Evolutionary conservation across 2,113 vertebrate species (phyloP).

Genomic region (Ciconia stormi): DNA sequence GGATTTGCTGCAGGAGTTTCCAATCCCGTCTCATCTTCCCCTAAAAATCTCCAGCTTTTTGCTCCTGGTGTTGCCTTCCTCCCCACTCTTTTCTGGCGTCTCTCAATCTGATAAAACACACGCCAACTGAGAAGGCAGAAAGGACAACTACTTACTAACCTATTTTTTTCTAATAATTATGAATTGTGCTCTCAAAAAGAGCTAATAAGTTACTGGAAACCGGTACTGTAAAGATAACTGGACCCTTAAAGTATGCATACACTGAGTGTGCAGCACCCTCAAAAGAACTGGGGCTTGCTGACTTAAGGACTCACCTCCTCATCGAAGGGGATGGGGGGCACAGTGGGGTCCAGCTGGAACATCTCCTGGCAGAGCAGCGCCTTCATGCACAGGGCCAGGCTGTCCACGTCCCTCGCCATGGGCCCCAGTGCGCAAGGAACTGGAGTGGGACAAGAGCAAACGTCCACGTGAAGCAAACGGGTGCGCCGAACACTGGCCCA

Average conservation of each 20-base stretch:
- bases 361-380: constrained; percentile 87
- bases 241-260: background rate
- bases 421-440: constrained; percentile 77
- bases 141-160: background rate
- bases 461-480: accelerated
- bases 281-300: background rate
- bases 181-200: background rate
- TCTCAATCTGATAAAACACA: background rate
- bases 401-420: constrained; percentile 86
- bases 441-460: constrained; percentile 8
- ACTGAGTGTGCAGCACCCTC: background rate
- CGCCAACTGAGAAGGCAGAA: background rate
- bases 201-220: background rate
- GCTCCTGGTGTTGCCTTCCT: background rate
- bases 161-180: background rate
- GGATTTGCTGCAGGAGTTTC: background rate
- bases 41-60: background rate
- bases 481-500: background rate
- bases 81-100: background rate
- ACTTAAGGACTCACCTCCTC: constrained; percentile 68
- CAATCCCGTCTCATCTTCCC: background rate
- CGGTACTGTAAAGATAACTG: background rate
- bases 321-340: constrained; percentile 88
- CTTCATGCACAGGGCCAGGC: constrained; percentile 87
- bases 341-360: constrained; percentile 86